Conservation (phyloP, 2,888 invertebrate species). For the Autographa gamma region DNA sequence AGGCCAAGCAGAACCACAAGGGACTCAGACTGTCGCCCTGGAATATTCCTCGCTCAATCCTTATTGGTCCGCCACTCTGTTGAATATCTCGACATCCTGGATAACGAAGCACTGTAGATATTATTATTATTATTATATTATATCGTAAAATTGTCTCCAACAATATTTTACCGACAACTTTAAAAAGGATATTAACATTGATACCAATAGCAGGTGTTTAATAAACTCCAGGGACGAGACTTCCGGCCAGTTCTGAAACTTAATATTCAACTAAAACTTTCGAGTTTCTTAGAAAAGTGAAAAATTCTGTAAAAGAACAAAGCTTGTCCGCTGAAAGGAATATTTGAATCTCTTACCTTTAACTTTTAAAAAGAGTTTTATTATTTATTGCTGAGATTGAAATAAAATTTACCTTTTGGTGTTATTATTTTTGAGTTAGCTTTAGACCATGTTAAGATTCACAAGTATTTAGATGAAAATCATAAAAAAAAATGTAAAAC, state of each 20-base stretch:
- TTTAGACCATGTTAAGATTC: too few species aligned
- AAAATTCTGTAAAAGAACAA: constrained; percentile 76
- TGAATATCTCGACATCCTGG: too few species aligned
- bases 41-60: too few species aligned
- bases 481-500: too few species aligned
- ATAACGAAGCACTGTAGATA: too few species aligned
- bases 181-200: constrained; percentile 34
- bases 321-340: constrained; percentile 66
- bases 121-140: too few species aligned
- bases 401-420: background rate
- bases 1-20: too few species aligned
- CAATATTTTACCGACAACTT: constrained; percentile 5
- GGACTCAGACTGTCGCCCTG: too few species aligned
- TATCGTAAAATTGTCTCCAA: constrained; percentile 1
- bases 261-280: constrained; percentile 70
- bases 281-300: constrained; percentile 68
- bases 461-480: too few species aligned
- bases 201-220: constrained; percentile 61
- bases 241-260: constrained; percentile 63
- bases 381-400: constrained; percentile 11
- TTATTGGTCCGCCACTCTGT: too few species aligned
- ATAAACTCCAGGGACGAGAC: constrained; percentile 40
- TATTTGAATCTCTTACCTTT: constrained; percentile 73
- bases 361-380: constrained; percentile 34
- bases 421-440: too few species aligned